These are phyloP conservation scores for Drosophila watanabei DNA, from an alignment of 1,140 invertebrate genomes.

Conservation along the genomic window DNA sequence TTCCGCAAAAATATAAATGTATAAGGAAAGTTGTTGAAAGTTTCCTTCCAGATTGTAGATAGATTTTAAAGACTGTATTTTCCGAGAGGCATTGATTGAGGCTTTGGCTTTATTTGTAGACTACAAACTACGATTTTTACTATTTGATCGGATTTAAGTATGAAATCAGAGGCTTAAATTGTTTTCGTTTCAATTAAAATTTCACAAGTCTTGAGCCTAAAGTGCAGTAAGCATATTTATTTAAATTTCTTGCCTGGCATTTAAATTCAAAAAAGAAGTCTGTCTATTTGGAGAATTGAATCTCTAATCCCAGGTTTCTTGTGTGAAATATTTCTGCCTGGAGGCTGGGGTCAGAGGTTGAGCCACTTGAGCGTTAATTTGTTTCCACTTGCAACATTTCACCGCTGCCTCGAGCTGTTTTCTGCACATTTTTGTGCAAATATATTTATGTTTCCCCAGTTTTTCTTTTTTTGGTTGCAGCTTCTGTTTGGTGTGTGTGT, in stretches of 20 bases:
- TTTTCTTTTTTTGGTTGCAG: neutral
- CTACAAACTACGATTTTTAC: neutral
- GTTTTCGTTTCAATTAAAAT: conserved; percentile 2
- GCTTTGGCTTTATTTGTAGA: neutral
- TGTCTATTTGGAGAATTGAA: neutral
- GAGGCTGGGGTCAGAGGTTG: neutral
- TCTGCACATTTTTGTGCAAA: conserved; percentile 17
- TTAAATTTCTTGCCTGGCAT: neutral
- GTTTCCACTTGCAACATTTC: conserved; percentile 20
- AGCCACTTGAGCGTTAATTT: conserved; percentile 37
- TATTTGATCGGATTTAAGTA: neutral
- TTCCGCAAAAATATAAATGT: neutral
- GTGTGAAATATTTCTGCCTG: neutral
- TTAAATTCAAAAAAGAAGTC: neutral
- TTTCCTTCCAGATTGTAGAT: neutral
- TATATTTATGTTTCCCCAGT: conserved; percentile 32
- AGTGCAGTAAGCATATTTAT: neutral
- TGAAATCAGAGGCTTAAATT: neutral
- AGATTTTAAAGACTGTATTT: neutral
- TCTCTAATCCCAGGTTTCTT: neutral
- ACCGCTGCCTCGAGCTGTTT: neutral
- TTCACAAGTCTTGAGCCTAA: neutral
- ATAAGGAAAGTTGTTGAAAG: neutral
- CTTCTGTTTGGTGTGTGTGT: neutral
- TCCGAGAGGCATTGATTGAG: neutral